A percentile compares a stretch with the other conserved stretches of the same genome.
phyloP scores from a whole-genome alignment of 2,113 vertebrate species.

The Corythornis madagascariensis region DNA sequence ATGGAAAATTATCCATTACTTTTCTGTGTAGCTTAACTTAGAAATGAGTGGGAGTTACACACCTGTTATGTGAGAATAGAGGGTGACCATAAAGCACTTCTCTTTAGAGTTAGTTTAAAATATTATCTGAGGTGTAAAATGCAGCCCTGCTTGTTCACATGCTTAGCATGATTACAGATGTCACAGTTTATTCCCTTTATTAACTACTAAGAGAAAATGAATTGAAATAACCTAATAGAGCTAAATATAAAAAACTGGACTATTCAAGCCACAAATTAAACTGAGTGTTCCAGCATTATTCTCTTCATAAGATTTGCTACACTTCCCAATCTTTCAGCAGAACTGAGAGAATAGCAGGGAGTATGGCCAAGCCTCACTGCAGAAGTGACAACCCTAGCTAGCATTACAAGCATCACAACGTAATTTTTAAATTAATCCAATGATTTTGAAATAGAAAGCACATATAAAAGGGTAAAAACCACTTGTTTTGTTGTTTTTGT shows the following conservation, averaged over 20 bases:
- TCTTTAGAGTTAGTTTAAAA: background rate
- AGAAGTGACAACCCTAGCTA: background rate
- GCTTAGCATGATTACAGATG: background rate
- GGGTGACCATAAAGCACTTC: background rate
- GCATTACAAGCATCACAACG: background rate
- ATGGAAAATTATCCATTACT: background rate
- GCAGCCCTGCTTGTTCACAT: background rate
- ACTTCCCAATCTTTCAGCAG: background rate
- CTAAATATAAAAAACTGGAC: background rate
- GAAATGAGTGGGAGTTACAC: slow-evolving; percentile 28
- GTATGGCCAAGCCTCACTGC: background rate
- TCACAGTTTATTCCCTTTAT: background rate
- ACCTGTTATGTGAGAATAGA: slow-evolving; percentile 16
- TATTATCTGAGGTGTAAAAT: background rate
- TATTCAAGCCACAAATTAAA: background rate
- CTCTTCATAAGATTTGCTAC: background rate
- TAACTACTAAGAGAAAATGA: background rate
- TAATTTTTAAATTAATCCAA: background rate
- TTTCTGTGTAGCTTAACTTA: background rate
- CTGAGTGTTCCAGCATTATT: background rate
- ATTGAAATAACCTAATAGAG: background rate
- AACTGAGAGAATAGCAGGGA: background rate
- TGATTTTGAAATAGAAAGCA: background rate
- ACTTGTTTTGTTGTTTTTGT: no score
- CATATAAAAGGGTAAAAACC: background rate